A percentile compares a stretch with the other conserved stretches of the same genome.
These are phyloP conservation scores for Lateolabrax maculatus DNA, from an alignment of 2,797 vertebrate genomes.

Conservation along the genomic window DNA sequence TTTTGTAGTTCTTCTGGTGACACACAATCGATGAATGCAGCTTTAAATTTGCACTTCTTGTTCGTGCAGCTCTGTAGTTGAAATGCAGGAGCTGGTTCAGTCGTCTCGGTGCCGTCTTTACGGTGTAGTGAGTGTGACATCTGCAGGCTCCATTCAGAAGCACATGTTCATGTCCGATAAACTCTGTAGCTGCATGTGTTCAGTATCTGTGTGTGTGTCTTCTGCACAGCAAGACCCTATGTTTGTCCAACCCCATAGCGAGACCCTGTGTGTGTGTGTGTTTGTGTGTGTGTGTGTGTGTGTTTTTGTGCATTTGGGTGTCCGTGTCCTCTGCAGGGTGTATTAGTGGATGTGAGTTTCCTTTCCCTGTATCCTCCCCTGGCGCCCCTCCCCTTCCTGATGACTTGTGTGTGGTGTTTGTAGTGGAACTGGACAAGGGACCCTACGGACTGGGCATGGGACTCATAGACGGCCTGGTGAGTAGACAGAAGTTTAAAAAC, in stretches of 20 bases:
- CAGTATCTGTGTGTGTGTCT: conserved; percentile 43
- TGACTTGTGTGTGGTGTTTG: conserved; percentile 93
- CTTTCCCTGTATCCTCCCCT: conserved; percentile 87
- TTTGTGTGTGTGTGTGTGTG: conserved; percentile 66
- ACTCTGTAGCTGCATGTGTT: conserved; percentile 42
- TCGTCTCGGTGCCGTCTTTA: not conserved
- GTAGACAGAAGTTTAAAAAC: conserved; percentile 55
- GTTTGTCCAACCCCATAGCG: conserved; percentile 73
- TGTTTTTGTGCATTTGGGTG: conserved; percentile 69
- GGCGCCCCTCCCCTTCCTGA: conserved; percentile 89
- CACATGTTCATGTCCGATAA: conserved; percentile 32
- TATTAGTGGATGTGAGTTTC: conserved; percentile 87
- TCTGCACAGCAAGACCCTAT: conserved; percentile 50
- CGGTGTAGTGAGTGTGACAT: conserved; percentile 52
- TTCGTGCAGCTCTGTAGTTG: not conserved
- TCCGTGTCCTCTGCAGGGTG: conserved; percentile 87
- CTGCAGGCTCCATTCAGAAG: conserved; percentile 48
- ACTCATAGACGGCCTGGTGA: conserved; percentile 96
- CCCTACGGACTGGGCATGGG: conserved; percentile 96
- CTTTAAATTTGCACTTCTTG: not conserved
- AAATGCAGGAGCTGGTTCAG: not conserved
- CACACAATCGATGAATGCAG: not conserved
- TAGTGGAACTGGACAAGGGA: conserved; percentile 96
- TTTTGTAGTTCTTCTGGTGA: not conserved
- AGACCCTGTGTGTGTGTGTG: conserved; percentile 69